Evolutionary conservation across 2,888 invertebrate species (phyloP).

Genomic region (Xiphydria camelus): DNA sequence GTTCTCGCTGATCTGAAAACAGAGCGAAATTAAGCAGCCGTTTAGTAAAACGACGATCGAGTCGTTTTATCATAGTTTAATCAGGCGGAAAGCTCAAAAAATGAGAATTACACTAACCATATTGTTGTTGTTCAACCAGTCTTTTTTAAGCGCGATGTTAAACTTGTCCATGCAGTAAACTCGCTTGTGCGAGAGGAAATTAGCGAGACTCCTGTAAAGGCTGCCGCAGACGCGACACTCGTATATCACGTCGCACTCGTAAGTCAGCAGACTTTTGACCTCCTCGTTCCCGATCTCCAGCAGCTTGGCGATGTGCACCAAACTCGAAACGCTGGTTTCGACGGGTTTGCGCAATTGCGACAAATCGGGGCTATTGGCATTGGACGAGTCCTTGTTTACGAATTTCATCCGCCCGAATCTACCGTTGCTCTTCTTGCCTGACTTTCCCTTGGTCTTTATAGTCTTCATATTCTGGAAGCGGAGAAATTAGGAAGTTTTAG

Average conservation of each 20-base stretch:
- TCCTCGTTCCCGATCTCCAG: constrained; percentile 77
- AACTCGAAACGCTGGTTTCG: constrained; percentile 69
- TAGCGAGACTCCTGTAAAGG: constrained; percentile 83
- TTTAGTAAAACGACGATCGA: too few relatives aligned
- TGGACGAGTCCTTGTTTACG: constrained; percentile 9
- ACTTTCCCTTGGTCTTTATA: constrained; percentile 33
- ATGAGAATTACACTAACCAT: constrained; percentile 59
- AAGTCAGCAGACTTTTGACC: constrained; percentile 68
- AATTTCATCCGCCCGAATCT: constrained; percentile 31
- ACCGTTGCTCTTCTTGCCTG: constrained; percentile 29
- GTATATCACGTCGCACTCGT: constrained; percentile 87
- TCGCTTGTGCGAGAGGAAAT: constrained; percentile 88
- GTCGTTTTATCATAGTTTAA: too few relatives aligned
- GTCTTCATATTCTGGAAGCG: constrained; percentile 25
- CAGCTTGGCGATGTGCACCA: constrained; percentile 72
- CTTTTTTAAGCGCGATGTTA: constrained; percentile 58
- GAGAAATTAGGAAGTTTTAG: too few relatives aligned
- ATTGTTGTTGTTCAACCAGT: constrained; percentile 58
- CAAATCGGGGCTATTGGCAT: constrained; percentile 28
- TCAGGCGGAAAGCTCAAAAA: too few relatives aligned
- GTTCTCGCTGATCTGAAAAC: too few relatives aligned
- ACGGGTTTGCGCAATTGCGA: constrained; percentile 66
- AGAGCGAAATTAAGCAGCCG: too few relatives aligned
- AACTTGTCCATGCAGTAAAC: constrained; percentile 73
- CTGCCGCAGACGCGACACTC: constrained; percentile 88